phyloP scores from a whole-genome alignment of 2,888 invertebrate genomes.

The Lepidochrysops patricia region DNA sequence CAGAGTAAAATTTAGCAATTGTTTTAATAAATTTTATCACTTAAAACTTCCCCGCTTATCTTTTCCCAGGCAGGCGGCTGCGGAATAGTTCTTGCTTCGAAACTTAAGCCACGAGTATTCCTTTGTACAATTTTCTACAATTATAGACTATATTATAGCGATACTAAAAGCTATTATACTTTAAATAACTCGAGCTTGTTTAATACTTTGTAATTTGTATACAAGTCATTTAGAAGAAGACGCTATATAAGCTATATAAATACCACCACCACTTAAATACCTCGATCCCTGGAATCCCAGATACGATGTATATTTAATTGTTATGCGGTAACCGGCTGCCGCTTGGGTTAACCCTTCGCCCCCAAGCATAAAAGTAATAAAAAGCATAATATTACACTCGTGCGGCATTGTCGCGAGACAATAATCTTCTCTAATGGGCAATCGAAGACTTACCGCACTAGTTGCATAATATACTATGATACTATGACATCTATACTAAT shows the following conservation, averaged over 20 bases:
- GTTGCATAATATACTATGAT: too few species aligned
- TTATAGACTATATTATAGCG: constrained; percentile 1
- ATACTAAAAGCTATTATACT: constrained; percentile 6
- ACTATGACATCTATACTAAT: too few species aligned
- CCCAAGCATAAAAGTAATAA: too few species aligned
- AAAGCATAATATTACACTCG: too few species aligned
- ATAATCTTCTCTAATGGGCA: too few species aligned
- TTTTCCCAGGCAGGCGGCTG: not conserved
- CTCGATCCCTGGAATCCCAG: too few species aligned
- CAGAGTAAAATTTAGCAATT: not conserved
- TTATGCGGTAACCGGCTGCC: too few species aligned
- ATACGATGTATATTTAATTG: too few species aligned
- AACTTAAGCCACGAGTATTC: constrained; percentile 7
- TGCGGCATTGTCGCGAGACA: too few species aligned
- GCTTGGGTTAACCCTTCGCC: too few species aligned
- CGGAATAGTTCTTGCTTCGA: constrained; percentile 2
- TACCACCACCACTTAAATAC: too few species aligned
- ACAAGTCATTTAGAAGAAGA: not conserved
- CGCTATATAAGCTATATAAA: not conserved
- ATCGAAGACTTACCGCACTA: too few species aligned
- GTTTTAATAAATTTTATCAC: constrained; percentile 5
- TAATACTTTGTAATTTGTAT: not conserved
- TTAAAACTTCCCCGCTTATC: constrained; percentile 7
- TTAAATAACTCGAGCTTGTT: constrained; percentile 5
- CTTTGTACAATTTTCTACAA: constrained; percentile 9